Conservation (phyloP, 2,888 invertebrate genomes). For the Habrosyne pyritoides region DNA sequence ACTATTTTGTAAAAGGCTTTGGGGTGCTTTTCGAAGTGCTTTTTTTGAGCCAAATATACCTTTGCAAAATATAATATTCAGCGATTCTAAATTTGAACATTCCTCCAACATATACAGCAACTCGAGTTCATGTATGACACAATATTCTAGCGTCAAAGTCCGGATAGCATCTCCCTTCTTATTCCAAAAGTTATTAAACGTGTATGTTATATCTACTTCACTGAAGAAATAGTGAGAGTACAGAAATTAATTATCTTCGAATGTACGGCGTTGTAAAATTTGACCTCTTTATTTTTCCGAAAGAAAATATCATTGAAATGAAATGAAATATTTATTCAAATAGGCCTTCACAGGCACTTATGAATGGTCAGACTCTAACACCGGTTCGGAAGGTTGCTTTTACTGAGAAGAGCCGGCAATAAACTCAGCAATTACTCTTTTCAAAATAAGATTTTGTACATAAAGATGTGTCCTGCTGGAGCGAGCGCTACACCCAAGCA, state of each 20-base stretch:
- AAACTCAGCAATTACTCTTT: too few species aligned
- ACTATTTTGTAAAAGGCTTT: constrained; percentile 74
- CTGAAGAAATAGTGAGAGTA: constrained; percentile 79
- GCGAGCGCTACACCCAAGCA: too few species aligned
- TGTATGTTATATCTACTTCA: constrained; percentile 81
- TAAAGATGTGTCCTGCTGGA: too few species aligned
- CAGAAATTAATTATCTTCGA: constrained; percentile 15
- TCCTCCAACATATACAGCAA: constrained; percentile 84
- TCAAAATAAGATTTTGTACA: too few species aligned
- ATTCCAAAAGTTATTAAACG: constrained; percentile 81
- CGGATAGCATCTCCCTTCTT: constrained; percentile 82
- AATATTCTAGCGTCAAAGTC: constrained; percentile 81
- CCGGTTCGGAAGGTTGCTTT: too few species aligned
- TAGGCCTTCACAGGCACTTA: too few species aligned
- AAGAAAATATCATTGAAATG: too few species aligned
- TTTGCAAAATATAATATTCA: constrained; percentile 87
- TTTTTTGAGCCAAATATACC: too few species aligned
- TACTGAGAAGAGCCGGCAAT: too few species aligned
- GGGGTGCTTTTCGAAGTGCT: constrained; percentile 86
- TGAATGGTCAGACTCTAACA: too few species aligned
- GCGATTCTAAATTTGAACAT: constrained; percentile 83
- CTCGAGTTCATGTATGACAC: constrained; percentile 86
- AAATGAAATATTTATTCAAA: too few species aligned
- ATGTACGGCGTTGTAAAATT: constrained; percentile 65
- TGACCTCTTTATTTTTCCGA: constrained; percentile 77